A percentile compares a stretch with the other conserved stretches of the same genome.
Conservation (phyloP, 2,797 vertebrate genomes). For the Acrocephalus scirpaceus region DNA sequence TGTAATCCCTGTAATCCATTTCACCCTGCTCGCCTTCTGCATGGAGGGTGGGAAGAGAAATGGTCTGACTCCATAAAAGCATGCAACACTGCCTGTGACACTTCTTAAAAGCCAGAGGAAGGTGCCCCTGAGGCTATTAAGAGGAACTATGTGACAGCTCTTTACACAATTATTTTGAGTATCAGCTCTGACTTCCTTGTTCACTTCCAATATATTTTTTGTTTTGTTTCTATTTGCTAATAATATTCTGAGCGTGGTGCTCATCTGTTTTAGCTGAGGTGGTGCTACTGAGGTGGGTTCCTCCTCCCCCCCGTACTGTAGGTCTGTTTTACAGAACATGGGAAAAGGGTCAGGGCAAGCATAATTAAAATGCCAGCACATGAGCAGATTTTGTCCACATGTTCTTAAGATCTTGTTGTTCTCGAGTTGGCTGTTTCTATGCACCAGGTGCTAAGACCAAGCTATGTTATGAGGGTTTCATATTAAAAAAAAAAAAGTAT, state of each 20-base stretch:
- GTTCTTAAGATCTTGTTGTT: slow-evolving; percentile 62
- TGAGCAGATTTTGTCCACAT: slow-evolving; percentile 67
- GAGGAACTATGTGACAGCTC: slow-evolving; percentile 27
- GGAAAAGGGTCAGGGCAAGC: slow-evolving; percentile 62
- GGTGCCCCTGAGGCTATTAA: slow-evolving; percentile 51
- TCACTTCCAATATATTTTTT: slow-evolving; percentile 6
- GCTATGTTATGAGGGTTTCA: slow-evolving; percentile 17
- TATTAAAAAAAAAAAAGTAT: slow-evolving; percentile 4
- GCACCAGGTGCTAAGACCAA: slow-evolving; percentile 54
- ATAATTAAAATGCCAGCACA: slow-evolving; percentile 69
- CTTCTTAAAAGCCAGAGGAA: slow-evolving; percentile 18
- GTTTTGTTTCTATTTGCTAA: slow-evolving; percentile 7
- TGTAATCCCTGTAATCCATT: slow-evolving; percentile 40
- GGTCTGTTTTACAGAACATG: slow-evolving; percentile 63
- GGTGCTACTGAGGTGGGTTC: slow-evolving; percentile 21
- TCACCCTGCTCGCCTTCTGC: not conserved
- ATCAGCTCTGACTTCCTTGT: slow-evolving; percentile 19
- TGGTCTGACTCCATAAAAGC: not conserved
- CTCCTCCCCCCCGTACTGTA: not conserved
- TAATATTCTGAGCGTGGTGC: not conserved
- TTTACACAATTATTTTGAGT: slow-evolving; percentile 39
- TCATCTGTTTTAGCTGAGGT: slow-evolving; percentile 36
- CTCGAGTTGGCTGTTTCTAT: slow-evolving; percentile 28
- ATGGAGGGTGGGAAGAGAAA: not conserved
- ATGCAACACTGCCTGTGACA: not conserved